Percentiles rank a stretch among this genome's conserved stretches.
phyloP scores from a whole-genome alignment of 2,113 vertebrate species.

The Struthio camelus region DNA sequence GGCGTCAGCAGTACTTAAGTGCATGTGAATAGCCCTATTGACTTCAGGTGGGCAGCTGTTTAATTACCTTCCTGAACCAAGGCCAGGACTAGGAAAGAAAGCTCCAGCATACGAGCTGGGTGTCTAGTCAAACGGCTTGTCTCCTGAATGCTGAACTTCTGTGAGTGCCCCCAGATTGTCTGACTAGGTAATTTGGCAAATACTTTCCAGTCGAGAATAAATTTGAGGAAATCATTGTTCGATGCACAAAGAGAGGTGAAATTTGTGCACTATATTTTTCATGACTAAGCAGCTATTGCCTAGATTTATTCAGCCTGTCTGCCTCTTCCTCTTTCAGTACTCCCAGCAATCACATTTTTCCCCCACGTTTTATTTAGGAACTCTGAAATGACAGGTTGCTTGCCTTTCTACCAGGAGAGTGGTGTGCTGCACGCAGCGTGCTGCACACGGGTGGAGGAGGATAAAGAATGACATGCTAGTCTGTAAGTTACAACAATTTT shows the following conservation, averaged over 20 bases:
- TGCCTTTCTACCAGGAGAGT: neutral
- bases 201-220: neutral
- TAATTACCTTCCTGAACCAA: conserved; percentile 57
- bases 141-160: neutral
- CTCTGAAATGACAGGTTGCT: conserved; percentile 36
- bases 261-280: conserved; percentile 24
- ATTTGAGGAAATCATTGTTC: conserved; percentile 22
- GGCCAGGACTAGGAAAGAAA: conserved; percentile 39
- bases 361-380: conserved; percentile 30
- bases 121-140: neutral
- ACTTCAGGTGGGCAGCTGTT: conserved; percentile 62
- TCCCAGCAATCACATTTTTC: neutral
- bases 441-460: neutral
- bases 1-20: conserved; percentile 54
- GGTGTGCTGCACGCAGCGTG: conserved; percentile 20
- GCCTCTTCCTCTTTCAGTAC: conserved; percentile 30
- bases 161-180: neutral
- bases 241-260: neutral
- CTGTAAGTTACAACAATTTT: conserved; percentile 60
- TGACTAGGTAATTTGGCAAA: conserved; percentile 35
- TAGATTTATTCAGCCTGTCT: conserved; percentile 29
- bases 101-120: neutral
- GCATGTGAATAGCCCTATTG: conserved; percentile 58
- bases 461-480: conserved; percentile 63
- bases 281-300: conserved; percentile 27